Conservation (phyloP, 2,797 vertebrate species). For the Chaunax sp. region DNA sequence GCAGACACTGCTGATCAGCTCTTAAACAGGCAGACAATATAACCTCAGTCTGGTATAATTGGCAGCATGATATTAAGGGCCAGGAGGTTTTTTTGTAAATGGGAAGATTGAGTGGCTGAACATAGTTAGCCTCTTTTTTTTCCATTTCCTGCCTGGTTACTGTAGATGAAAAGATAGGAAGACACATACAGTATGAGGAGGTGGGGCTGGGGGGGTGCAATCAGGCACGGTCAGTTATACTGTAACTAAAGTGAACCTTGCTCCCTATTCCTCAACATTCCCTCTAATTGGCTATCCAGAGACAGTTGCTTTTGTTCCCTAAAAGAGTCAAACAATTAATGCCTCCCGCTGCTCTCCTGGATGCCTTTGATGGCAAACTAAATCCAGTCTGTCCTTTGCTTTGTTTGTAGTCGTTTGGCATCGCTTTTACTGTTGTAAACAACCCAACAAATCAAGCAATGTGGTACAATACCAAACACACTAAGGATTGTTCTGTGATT, state of each 20-base stretch:
- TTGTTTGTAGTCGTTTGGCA: constrained; percentile 63
- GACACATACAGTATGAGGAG: constrained; percentile 41
- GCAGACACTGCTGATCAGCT: constrained; percentile 58
- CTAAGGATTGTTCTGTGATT: constrained; percentile 31
- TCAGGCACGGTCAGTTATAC: constrained; percentile 47
- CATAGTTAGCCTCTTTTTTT: constrained; percentile 64
- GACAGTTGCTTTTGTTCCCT: constrained; percentile 73
- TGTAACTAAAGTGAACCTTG: constrained; percentile 62
- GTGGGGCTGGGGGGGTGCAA: constrained; percentile 19
- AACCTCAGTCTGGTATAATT: constrained; percentile 70
- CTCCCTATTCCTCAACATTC: constrained; percentile 62
- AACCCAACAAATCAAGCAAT: constrained; percentile 56
- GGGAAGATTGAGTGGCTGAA: constrained; percentile 71
- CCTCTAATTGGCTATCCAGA: constrained; percentile 78
- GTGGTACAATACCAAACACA: constrained; percentile 12
- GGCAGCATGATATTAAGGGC: constrained; percentile 54
- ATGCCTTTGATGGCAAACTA: constrained; percentile 68
- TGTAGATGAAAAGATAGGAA: constrained; percentile 44
- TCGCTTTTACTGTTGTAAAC: constrained; percentile 58
- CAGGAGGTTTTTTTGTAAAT: constrained; percentile 68
- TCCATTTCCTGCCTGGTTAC: constrained; percentile 59
- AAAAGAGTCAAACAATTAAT: constrained; percentile 71
- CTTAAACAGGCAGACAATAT: constrained; percentile 63
- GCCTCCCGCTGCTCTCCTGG: constrained; percentile 64
- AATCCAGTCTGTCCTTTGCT: constrained; percentile 64